These are phyloP conservation scores for Nudaria mundana DNA, from an alignment of 2,888 invertebrate genomes.

Conservation along the genomic window DNA sequence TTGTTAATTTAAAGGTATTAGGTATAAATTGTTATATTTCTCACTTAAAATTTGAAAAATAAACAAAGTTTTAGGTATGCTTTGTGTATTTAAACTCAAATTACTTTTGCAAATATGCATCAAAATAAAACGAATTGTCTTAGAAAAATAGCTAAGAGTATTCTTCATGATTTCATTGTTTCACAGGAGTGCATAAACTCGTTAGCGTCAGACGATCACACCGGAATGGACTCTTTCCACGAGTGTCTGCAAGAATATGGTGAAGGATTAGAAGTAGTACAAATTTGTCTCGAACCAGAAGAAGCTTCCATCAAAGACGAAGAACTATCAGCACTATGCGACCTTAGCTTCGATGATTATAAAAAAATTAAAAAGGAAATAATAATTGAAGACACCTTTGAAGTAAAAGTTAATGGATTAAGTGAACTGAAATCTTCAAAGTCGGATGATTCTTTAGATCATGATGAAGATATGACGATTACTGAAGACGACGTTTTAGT, in stretches of 20 bases:
- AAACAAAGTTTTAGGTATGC: too few species aligned
- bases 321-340: conserved; percentile 68
- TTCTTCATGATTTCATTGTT: conserved; percentile 18
- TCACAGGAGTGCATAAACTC: conserved; percentile 78
- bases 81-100: too few species aligned
- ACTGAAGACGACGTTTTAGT: conserved; percentile 70
- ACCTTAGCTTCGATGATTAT: conserved; percentile 69
- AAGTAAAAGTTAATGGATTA: conserved; percentile 55
- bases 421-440: conserved; percentile 58
- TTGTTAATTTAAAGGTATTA: too few species aligned
- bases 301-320: conserved; percentile 78
- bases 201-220: conserved; percentile 82
- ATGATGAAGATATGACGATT: conserved; percentile 75
- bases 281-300: conserved; percentile 83
- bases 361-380: conserved; percentile 44
- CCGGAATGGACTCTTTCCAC: conserved; percentile 84
- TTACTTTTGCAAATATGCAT: too few species aligned
- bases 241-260: conserved; percentile 85
- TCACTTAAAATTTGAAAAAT: too few species aligned
- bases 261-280: conserved; percentile 82
- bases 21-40: too few species aligned
- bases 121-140: too few species aligned
- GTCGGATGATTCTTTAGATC: conserved; percentile 69
- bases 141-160: too few species aligned
- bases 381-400: conserved; percentile 36